Base-by-base conservation (phyloP, 30 jellyfish, hydroid and myxozoan genomes). In the Phacellophora camtschatica region DNA sequence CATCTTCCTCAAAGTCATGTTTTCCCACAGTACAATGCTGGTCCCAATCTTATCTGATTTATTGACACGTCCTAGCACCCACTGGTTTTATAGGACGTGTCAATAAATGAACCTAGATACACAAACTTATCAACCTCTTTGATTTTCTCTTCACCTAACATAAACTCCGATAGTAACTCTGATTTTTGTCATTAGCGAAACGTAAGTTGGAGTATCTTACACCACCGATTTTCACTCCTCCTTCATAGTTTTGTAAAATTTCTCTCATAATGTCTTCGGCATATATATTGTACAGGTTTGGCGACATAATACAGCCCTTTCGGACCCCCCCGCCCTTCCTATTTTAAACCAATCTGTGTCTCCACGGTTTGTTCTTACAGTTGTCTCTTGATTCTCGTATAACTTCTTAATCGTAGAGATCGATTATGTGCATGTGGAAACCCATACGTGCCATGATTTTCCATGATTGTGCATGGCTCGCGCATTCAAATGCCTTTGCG, bases 401-500 rank as follows among this genome's bases (percentile, higher is more conserved):
- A 75, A 66, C 23, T 54, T 28, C 66, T 35, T 46, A 23, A 75
- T 31, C n/a, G n/a, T n/a, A n/a, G 11, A 34, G 66, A 29, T 32
- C 66, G 22, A 75, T 36, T 13, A 34, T 75, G 67, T 75, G 82
- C 25, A 53, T 23, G 29, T 81, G 88, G 49, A 56, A 54, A 18
- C 88, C 79, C 70, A 36, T 75, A 27, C 23, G 18, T 12, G 56
- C 5, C 55, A 73, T 20, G 24, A 6, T 20, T 48, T 46, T 29
- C 86, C 82, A 73, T 32, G 51, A 48, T 25, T 16, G 54, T 16
- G 29, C 59, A 51, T 73, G 82, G 49, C 43, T 20, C 18, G 51
- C 77, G 34, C 86, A 48, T 55, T 73, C 82, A 50, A 73, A 46
- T n/a, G 86, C 77, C 82, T 73, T 73, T 20, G 58, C 57, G 33